Percentiles rank a stretch among this genome's conserved stretches.
phyloP scores from a whole-genome alignment of 2,888 invertebrate genomes.

The Drosophila mettleri region DNA sequence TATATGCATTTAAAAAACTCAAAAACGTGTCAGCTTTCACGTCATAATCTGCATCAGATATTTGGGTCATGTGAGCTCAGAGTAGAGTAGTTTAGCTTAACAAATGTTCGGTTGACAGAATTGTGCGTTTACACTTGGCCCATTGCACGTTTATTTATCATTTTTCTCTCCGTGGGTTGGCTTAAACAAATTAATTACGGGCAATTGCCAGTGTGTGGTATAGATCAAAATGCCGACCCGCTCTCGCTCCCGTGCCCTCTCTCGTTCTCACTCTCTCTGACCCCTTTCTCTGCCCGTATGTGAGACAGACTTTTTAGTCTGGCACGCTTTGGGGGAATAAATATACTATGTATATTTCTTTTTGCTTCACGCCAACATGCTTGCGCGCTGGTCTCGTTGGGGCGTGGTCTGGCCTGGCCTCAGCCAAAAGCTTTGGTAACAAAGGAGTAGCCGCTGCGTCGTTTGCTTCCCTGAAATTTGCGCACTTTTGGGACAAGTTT shows the following conservation, averaged over 20 bases:
- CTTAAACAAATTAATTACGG: slow-evolving; percentile 49
- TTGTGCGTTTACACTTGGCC: not conserved
- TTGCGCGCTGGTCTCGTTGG: slow-evolving; percentile 43
- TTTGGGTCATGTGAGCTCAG: slow-evolving; percentile 11
- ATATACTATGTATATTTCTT: not conserved
- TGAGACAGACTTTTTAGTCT: slow-evolving; percentile 2
- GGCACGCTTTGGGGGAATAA: slow-evolving; percentile 1
- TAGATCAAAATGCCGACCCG: slow-evolving; percentile 31
- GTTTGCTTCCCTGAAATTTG: slow-evolving; percentile 33
- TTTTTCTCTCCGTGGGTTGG: slow-evolving; percentile 28
- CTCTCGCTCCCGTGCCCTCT: not conserved
- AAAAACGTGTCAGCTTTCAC: not conserved
- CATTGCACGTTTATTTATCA: slow-evolving; percentile 22
- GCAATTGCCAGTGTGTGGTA: slow-evolving; percentile 19
- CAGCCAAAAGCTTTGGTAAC: slow-evolving; percentile 32
- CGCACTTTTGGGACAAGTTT: slow-evolving; percentile 53
- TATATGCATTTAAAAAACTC: not conserved
- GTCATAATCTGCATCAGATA: not conserved
- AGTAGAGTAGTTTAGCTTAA: slow-evolving; percentile 8
- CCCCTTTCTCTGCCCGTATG: not conserved
- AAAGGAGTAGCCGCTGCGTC: slow-evolving; percentile 14
- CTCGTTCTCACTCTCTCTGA: not conserved
- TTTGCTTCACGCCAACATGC: slow-evolving; percentile 35
- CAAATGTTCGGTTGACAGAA: slow-evolving; percentile 11
- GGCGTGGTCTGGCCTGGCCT: slow-evolving; percentile 57